Evolutionary conservation across 2,797 vertebrate genomes (phyloP), one percentile per base, ranked within the genome.

Genomic region (Poecilia wingei): DNA sequence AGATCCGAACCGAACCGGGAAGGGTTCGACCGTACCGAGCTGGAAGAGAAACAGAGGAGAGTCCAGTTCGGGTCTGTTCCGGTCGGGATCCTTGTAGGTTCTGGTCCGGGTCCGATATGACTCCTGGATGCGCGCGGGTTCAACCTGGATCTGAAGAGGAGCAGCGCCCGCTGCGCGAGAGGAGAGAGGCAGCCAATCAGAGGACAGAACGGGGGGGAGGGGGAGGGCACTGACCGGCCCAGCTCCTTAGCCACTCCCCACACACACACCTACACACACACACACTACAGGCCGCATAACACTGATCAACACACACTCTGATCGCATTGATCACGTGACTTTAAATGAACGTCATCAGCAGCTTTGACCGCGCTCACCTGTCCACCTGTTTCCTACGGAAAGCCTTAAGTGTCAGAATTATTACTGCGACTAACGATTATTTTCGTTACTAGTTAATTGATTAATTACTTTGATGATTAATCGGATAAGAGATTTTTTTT

Each of bases 141-240:
- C 4, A 36, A 25, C 49, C 49, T 36, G 33, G 49, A 74, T 53
- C 72, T 12, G 72, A 39, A 41, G 49, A 74, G 72, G 72, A 75
- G 74, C 72, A 73, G 74, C 80, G 78, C 70, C 61, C 69, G 86
- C 79, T 73, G 57, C 74, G 28, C 3, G 69, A 39, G 55, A 69
- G 57, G 77, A 87, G 81, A 72, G 80, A 69, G 61, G 77, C 51
- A 79, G 68, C 86, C 86, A 87, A 87, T 83, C 83, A 85, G 45
- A 77, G 25, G n/a, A 75, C 6, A 47, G 57, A 7, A 39, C 0
- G 49, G 1, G 61, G 18, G 36, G 36, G 20, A 8, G 61, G 36
- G 8, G 20, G 61, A 7, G 18, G 61, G 6, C 8, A 39, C 7
- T 9, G 31, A 66, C 61, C 61, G 31, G 33, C 2, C 31, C 59